Evolutionary conservation across 2,888 invertebrate genomes (phyloP), one percentile per base, ranked within the genome.

Genomic region (Tillus elongatus): DNA sequence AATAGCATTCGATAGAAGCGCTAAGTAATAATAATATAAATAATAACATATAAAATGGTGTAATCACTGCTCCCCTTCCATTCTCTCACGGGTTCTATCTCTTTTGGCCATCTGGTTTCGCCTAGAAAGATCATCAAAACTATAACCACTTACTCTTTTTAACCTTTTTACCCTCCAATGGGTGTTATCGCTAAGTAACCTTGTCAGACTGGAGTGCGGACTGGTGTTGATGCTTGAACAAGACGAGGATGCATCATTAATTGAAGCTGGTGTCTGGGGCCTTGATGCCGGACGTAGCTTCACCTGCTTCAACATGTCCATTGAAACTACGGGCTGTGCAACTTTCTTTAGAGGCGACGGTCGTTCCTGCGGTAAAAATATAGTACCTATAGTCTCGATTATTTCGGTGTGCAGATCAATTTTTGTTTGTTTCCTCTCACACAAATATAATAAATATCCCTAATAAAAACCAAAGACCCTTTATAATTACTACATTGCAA

Each of bases 121-220:
- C 53, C 57, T 60, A 47, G 49, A 55, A 52, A 56, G 42, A 53
- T 63, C 61, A 55, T 62, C 57, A 49, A 52, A 56, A 53, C 58
- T 62, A 41, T 56, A 58, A 38, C 48, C 48, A 32, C 52, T 50
- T 15, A 49, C 36, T 35, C 56, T 53, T 39, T 47, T 52, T 26
- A 62, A 51, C 4, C 64, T 49, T 45, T 62, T 61, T 30, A 62
- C 51, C 39, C 51, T 49, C 41, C 54, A 45, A 46, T 55, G 52
- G 43, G 53, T 46, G 13, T 52, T 51, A 26, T 55, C 58, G 37
- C 39, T 52, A 15, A 38, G 55, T 3, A 64, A 46, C 35, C 53
- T 46, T 32, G 54, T 54, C 11, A 64, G 47, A 32, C 53, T 57
- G 3, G 60, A 54, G 31, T 52, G 49, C 1, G 64, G 62, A 43